Percentiles rank a stretch among this genome's conserved stretches.
phyloP scores from a whole-genome alignment of 2,888 invertebrate genomes.

The Apamea sordens region DNA sequence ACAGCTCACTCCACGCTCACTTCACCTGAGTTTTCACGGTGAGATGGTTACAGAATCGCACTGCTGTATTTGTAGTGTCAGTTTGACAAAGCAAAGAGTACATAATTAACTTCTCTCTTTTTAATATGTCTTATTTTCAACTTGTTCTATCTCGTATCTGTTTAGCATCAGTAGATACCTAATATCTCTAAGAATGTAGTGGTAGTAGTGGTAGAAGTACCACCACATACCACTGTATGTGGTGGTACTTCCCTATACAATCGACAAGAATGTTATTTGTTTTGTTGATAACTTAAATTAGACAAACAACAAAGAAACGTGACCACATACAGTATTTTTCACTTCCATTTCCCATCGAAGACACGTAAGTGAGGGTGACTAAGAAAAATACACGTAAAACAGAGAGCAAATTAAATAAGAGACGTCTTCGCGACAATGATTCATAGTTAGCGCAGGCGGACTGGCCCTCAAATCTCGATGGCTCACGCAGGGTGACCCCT shows the following conservation, averaged over 20 bases:
- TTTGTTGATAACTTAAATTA: conserved; percentile 17
- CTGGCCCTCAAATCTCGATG: conserved; percentile 86
- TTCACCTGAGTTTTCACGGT: too few species aligned
- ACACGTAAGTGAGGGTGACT: conserved; percentile 60
- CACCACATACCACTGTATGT: too few species aligned
- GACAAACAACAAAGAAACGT: conserved; percentile 47
- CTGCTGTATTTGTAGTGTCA: neutral
- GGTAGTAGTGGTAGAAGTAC: too few species aligned
- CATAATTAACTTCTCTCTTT: neutral
- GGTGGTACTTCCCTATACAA: neutral
- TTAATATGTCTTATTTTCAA: neutral
- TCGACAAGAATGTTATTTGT: conserved; percentile 5
- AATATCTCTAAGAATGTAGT: neutral
- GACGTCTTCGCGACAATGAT: conserved; percentile 80
- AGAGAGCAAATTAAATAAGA: conserved; percentile 84
- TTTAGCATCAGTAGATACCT: too few species aligned
- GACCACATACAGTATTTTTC: conserved; percentile 47
- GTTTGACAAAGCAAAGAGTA: too few species aligned
- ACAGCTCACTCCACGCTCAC: too few species aligned
- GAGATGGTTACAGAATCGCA: too few species aligned
- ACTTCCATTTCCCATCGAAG: conserved; percentile 14
- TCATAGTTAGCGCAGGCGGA: conserved; percentile 84
- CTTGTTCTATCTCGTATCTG: neutral
- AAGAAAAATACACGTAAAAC: conserved; percentile 72
- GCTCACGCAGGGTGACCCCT: conserved; percentile 84